phyloP scores from a whole-genome alignment of 2,113 vertebrate species.

The Cercopithecus mona region DNA sequence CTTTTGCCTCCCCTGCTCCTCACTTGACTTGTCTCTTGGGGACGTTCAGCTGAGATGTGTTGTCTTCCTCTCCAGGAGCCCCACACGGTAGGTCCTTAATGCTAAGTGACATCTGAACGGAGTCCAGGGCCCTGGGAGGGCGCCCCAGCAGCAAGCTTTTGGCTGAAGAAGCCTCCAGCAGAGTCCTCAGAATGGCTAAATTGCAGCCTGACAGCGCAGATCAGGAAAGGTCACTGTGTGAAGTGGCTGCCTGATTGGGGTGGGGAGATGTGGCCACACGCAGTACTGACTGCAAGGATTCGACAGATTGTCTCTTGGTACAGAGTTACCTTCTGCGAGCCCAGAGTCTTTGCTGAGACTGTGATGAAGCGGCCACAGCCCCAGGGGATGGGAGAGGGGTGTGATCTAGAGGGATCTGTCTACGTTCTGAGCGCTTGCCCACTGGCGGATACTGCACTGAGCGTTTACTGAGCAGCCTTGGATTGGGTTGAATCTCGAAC shows the following conservation, averaged over 20 bases:
- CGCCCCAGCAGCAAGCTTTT: background rate
- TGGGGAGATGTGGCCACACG: background rate
- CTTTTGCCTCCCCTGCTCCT: background rate
- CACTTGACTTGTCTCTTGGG: background rate
- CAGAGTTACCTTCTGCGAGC: background rate
- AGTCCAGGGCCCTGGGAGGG: background rate
- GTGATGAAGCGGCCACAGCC: background rate
- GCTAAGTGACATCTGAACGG: background rate
- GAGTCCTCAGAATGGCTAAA: conserved; percentile 24
- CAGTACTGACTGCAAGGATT: background rate
- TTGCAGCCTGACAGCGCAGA: conserved; percentile 40
- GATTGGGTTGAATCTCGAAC: background rate
- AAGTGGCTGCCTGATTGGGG: background rate
- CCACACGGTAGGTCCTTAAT: conserved; percentile 3
- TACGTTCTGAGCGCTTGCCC: background rate
- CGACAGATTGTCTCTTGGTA: rapidly evolving
- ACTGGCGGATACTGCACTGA: too few species aligned
- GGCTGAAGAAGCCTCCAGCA: background rate
- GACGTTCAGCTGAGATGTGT: background rate
- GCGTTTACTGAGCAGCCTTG: background rate
- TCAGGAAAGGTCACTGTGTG: background rate
- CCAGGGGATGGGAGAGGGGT: background rate
- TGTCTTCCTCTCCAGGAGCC: background rate
- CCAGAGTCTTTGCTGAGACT: background rate
- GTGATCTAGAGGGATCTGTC: background rate